Evolutionary conservation across 2,888 invertebrate species (phyloP).

Genomic region (Drosophila cyrtoloma): DNA sequence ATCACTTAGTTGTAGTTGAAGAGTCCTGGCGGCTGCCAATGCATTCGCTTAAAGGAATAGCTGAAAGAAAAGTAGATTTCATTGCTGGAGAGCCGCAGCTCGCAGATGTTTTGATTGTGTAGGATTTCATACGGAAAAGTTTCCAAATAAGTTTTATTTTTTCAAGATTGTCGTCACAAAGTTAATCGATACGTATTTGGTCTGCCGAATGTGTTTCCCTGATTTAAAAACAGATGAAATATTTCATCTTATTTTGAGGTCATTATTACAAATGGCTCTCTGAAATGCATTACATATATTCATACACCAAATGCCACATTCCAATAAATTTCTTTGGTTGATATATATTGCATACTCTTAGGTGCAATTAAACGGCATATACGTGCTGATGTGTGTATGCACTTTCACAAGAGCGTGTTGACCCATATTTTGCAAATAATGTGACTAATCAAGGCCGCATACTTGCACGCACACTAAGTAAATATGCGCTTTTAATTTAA

Average conservation of each 20-base stretch:
- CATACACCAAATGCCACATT: not conserved
- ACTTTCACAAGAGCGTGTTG: conserved; percentile 14
- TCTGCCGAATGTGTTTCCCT: not conserved
- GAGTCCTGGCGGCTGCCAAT: not conserved
- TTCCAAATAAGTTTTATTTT: not conserved
- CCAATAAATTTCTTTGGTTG: not conserved
- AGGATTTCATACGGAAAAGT: not conserved
- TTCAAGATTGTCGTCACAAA: not conserved
- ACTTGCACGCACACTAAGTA: not conserved
- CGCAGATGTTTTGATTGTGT: conserved; percentile 10
- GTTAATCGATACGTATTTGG: not conserved
- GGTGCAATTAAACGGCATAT: conserved; percentile 18
- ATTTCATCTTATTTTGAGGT: not conserved
- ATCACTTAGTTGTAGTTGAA: conserved; percentile 26
- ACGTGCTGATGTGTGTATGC: not conserved
- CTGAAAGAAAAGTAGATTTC: not conserved
- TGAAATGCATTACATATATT: not conserved
- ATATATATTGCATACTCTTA: conserved; percentile 2
- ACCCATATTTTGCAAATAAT: conserved; percentile 50
- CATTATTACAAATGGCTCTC: not conserved
- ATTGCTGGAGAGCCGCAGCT: conserved; percentile 5
- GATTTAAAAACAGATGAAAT: no score
- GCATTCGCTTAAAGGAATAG: not conserved
- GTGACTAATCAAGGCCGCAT: conserved; percentile 27
- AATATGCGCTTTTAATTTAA: conserved; percentile 18